These are phyloP conservation scores for Drepana arcuata DNA, from an alignment of 1,140 invertebrate species.

Conservation along the genomic window DNA sequence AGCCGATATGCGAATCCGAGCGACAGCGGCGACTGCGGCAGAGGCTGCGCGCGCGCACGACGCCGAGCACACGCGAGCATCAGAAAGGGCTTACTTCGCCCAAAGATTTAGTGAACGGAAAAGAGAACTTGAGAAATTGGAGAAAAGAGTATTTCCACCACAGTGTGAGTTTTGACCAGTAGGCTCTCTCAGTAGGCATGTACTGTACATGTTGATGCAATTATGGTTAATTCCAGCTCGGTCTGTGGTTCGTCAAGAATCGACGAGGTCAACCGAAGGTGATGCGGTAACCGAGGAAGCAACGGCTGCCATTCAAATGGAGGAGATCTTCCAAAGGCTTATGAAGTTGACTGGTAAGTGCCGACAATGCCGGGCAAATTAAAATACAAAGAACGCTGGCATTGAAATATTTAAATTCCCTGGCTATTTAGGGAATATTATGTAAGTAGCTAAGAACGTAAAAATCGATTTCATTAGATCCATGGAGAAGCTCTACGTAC, in stretches of 20 bases:
- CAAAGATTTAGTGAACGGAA: constrained; percentile 79
- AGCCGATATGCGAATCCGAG: constrained; percentile 76
- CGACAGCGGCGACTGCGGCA: constrained; percentile 75
- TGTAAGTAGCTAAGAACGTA: no score
- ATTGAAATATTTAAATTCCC: no score
- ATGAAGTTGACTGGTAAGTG: constrained; percentile 79
- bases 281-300: constrained; percentile 66
- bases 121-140: constrained; percentile 79
- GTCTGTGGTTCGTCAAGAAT: constrained; percentile 69
- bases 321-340: constrained; percentile 79
- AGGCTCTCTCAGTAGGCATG: no score
- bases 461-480: neutral
- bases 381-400: no score
- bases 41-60: constrained; percentile 78
- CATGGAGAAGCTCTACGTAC: neutral
- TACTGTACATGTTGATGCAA: no score
- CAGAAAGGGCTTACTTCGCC: constrained; percentile 75
- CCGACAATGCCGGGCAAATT: no score
- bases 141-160: constrained; percentile 79
- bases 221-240: constrained; percentile 25
- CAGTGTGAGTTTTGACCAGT: constrained; percentile 22
- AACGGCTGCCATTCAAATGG: constrained; percentile 70
- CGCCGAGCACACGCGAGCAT: constrained; percentile 75
- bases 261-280: constrained; percentile 67
- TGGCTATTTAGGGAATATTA: no score